Percentiles rank a stretch among this genome's conserved stretches.
Conservation (phyloP, 2,888 invertebrate genomes). For the Lithophane semibrunnea region DNA sequence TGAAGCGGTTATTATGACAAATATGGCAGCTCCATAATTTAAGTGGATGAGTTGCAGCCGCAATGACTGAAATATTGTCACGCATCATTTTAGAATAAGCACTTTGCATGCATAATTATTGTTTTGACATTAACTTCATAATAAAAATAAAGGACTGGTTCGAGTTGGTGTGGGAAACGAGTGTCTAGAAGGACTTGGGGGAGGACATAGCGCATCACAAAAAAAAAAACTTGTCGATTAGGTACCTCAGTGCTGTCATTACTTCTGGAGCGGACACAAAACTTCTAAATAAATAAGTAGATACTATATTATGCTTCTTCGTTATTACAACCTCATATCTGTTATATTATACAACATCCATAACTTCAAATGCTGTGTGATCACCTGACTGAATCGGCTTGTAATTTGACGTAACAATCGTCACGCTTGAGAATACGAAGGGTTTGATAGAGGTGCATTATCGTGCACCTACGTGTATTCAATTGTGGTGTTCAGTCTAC, state of each 20-base stretch:
- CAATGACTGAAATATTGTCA: conserved; percentile 27
- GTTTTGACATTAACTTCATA: neutral
- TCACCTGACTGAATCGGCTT: conserved; percentile 47
- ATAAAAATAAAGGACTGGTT: neutral
- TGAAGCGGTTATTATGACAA: conserved; percentile 57
- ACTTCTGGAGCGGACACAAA: neutral
- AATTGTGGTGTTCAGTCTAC: conserved; percentile 3
- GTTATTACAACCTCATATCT: neutral
- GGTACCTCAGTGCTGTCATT: neutral
- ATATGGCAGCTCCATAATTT: conserved; percentile 43
- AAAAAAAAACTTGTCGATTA: neutral
- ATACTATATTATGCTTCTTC: neutral
- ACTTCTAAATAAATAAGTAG: neutral
- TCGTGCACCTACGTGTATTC: conserved; percentile 17
- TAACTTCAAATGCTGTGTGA: conserved; percentile 39
- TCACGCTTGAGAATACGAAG: conserved; percentile 37
- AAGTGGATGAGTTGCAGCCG: conserved; percentile 41
- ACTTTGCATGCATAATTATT: neutral
- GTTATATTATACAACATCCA: conserved; percentile 21
- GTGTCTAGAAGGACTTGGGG: neutral
- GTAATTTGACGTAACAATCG: conserved; percentile 49
- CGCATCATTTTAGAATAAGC: conserved; percentile 9
- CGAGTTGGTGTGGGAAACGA: neutral
- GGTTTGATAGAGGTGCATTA: conserved; percentile 30
- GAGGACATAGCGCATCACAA: neutral